A percentile compares a stretch with the other conserved stretches of the same genome.
These are phyloP conservation scores for Craseonycteris thonglongyai DNA, from an alignment of 2,113 vertebrate genomes.

Conservation along the genomic window DNA sequence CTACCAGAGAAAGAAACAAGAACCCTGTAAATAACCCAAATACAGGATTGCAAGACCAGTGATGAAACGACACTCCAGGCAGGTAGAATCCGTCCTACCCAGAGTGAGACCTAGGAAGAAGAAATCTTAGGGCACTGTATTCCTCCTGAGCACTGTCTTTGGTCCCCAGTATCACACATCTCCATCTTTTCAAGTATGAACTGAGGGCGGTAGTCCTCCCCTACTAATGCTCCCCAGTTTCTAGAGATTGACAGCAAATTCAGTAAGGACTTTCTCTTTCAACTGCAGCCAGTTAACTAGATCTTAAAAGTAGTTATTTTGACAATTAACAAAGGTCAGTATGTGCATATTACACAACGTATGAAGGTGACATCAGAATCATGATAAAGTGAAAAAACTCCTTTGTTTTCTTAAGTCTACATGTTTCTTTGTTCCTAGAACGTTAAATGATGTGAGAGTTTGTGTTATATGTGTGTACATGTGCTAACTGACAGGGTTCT, in stretches of 20 bases:
- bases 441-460: neutral
- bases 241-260: neutral
- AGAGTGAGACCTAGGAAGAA: neutral
- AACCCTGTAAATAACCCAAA: neutral
- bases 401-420: neutral
- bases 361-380: neutral
- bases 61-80: neutral
- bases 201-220: neutral
- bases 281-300: neutral
- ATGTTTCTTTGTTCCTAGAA: neutral
- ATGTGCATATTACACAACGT: neutral
- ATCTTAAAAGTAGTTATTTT: neutral
- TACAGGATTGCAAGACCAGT: neutral
- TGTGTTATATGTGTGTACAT: neutral
- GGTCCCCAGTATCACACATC: neutral
- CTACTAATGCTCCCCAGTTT: neutral
- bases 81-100: neutral
- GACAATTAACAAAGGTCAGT: neutral
- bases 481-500: neutral
- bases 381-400: neutral
- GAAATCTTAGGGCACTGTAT: neutral
- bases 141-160: neutral
- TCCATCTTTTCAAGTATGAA: neutral
- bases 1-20: neutral
- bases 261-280: neutral